These are phyloP conservation scores for Saxidomus purpurata DNA, from an alignment of 1,140 invertebrate species.

Conservation along the genomic window DNA sequence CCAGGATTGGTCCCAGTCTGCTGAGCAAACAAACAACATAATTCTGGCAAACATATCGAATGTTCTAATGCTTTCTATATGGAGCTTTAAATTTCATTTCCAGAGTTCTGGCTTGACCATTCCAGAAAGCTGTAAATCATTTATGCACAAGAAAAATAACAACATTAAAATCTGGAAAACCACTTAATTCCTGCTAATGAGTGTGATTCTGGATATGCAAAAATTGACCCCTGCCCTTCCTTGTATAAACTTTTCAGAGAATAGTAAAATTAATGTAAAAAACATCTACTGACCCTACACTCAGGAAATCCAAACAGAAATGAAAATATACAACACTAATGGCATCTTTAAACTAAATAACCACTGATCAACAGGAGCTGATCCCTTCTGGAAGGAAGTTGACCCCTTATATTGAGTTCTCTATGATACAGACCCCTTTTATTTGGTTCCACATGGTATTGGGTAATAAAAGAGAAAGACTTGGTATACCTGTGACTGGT, in stretches of 20 bases:
- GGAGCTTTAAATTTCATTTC: not conserved
- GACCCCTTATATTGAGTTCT: not conserved
- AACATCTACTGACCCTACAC: not conserved
- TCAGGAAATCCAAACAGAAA: not conserved
- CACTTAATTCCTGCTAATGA: not conserved
- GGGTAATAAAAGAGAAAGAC: too few relatives aligned
- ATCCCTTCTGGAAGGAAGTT: not conserved
- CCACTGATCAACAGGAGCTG: not conserved
- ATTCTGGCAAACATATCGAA: slow-evolving; percentile 8
- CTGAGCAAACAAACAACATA: slow-evolving; percentile 19
- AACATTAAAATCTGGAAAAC: slow-evolving; percentile 35
- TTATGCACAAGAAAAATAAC: slow-evolving; percentile 8
- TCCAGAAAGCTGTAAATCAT: slow-evolving; percentile 1
- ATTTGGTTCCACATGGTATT: too few relatives aligned
- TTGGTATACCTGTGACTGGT: too few relatives aligned
- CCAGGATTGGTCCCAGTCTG: not conserved
- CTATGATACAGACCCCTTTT: too few relatives aligned
- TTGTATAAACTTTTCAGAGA: slow-evolving; percentile 38
- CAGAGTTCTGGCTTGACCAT: not conserved
- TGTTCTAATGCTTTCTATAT: not conserved
- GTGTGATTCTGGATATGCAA: not conserved
- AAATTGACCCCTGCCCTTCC: slow-evolving; percentile 17
- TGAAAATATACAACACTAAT: slow-evolving; percentile 13
- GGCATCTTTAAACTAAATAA: not conserved
- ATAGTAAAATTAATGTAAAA: slow-evolving; percentile 30